Conservation (phyloP, 2,888 invertebrate species). For the Pediacus dermestoides region DNA sequence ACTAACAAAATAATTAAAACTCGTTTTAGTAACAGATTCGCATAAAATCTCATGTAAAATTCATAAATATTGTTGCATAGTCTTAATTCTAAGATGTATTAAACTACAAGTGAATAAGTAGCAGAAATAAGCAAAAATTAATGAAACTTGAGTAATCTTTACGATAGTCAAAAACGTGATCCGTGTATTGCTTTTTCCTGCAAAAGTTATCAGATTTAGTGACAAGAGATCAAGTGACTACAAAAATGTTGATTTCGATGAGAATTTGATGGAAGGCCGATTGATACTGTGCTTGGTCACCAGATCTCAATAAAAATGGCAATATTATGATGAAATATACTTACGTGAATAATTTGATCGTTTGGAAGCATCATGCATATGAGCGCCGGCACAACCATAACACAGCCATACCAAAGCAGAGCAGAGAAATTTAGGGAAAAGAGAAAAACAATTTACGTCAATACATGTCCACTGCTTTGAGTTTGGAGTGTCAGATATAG, state of each 20-base stretch:
- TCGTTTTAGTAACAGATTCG: too few relatives aligned
- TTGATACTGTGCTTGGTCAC: too few relatives aligned
- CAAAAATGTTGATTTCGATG: too few relatives aligned
- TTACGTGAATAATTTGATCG: slow-evolving; percentile 64
- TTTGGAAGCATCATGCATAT: slow-evolving; percentile 70
- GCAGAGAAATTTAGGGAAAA: slow-evolving; percentile 73
- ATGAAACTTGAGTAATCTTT: slow-evolving; percentile 6
- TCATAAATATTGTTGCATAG: slow-evolving; percentile 6
- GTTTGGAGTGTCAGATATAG: slow-evolving; percentile 37
- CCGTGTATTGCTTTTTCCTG: slow-evolving; percentile 26
- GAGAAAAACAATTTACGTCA: slow-evolving; percentile 69
- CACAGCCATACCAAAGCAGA: slow-evolving; percentile 75
- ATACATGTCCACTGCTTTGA: slow-evolving; percentile 54
- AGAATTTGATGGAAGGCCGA: too few relatives aligned
- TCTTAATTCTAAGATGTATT: slow-evolving; percentile 14
- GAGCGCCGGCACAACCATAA: slow-evolving; percentile 77
- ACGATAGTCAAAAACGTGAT: slow-evolving; percentile 6
- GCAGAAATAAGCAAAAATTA: slow-evolving; percentile 30
- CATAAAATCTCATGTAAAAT: too few relatives aligned
- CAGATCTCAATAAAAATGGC: too few relatives aligned
- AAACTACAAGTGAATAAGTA: slow-evolving; percentile 16
- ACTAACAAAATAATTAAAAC: background rate
- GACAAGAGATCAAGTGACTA: too few relatives aligned
- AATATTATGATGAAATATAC: slow-evolving; percentile 50
- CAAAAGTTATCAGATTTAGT: slow-evolving; percentile 10